Base-by-base conservation (phyloP, 2,888 invertebrate species). In the Stenotaenia linearis region DNA sequence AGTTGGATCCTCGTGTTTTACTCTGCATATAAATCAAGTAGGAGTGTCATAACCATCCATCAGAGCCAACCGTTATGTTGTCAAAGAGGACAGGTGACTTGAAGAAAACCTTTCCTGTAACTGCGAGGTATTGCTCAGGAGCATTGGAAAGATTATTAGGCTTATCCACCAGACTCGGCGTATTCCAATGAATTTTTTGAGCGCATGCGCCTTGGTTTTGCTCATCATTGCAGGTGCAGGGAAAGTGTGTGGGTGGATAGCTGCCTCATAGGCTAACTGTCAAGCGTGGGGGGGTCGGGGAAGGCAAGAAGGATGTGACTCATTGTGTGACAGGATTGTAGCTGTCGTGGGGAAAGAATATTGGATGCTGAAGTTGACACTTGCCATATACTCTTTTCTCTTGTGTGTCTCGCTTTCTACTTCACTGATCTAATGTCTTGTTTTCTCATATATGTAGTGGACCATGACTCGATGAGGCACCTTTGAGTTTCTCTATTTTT, bases 291-390 rank as follows among this genome's bases (percentile, higher is more conserved):
- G 50, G 50, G 50, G n/a, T 32, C 5, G 32, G 32, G 32, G 32
- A 32, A 32, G 32, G 25, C 69, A 69, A 69, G 69, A 69, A 69
- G 69, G 69, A 69, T 69, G 69, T 69, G 69, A 28, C 69, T 69
- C 69, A 69, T 69, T 69, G 69, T 69, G 69, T 69, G 69, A 69
- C 69, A 69, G 69, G 69, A 69, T 69, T 69, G 69, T 69, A 69
- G 69, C 69, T 69, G 69, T 69, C 69, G 69, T 69, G 69, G 69
- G 69, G 28, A 69, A 28, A 69, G 69, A 69, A 69, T 69, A 69
- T 69, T 69, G 69, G 69, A 69, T 69, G 69, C 69, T 69, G 69
- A 69, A 69, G 69, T 69, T 69, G 69, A 69, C 69, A 69, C 69
- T 69, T 69, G 69, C 69, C 69, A 69, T 69, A 69, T 69, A 69